phyloP scores from a whole-genome alignment of 2,113 vertebrate species.

The Gopherus evgoodei region DNA sequence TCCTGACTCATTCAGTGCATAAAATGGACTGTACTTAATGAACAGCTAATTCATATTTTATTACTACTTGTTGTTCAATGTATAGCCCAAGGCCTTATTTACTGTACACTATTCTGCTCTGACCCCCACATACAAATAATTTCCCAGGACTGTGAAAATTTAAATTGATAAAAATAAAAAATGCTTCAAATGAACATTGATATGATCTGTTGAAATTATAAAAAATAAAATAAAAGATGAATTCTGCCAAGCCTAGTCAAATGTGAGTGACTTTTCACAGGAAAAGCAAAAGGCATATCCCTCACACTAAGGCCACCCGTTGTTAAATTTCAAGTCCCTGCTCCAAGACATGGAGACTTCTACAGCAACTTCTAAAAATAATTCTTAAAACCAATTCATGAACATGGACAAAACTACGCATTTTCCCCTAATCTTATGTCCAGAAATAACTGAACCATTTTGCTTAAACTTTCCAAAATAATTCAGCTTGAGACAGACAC shows the following conservation, averaged over 20 bases:
- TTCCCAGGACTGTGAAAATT: not conserved
- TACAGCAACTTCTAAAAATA: not conserved
- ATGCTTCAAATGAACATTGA: not conserved
- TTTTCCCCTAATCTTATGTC: not conserved
- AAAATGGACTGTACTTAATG: not conserved
- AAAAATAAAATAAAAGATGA: not conserved
- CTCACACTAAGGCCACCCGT: not conserved
- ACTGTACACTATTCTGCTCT: not conserved
- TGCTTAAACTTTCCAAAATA: not conserved
- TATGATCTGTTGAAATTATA: not conserved
- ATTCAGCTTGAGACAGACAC: not conserved
- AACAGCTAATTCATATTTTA: not conserved
- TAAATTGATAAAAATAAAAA: not conserved
- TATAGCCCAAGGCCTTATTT: not conserved
- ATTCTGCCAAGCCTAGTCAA: not conserved
- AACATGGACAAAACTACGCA: not conserved
- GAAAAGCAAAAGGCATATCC: not conserved
- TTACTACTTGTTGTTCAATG: slow-evolving; percentile 1
- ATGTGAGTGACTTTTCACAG: not conserved
- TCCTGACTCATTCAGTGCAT: not conserved
- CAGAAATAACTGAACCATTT: not conserved
- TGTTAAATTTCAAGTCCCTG: not conserved
- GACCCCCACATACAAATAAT: not conserved
- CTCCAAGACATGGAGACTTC: not conserved
- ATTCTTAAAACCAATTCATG: not conserved